A percentile compares a stretch with the other conserved stretches of the same genome.
Conservation (phyloP, 2,888 invertebrate species). For the Philaethria dido region DNA sequence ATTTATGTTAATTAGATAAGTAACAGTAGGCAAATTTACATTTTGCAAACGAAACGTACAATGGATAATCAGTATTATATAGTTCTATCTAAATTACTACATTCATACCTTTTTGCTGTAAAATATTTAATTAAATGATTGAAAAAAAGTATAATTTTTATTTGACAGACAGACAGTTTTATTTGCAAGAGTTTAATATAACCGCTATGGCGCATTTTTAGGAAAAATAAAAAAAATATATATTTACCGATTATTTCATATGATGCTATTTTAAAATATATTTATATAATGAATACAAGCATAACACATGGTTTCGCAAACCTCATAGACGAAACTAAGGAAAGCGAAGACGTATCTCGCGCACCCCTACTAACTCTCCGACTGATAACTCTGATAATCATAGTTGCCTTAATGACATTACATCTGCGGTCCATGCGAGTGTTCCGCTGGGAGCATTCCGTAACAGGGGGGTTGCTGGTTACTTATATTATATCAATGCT, state of each 20-base stretch:
- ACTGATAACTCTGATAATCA: slow-evolving; percentile 49
- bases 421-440: slow-evolving; percentile 62
- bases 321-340: not conserved
- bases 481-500: slow-evolving; percentile 55
- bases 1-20: not conserved
- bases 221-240: too few relatives aligned
- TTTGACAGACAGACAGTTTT: not conserved
- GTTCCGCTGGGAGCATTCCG: slow-evolving; percentile 68
- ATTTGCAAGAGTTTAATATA: not conserved
- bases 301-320: not conserved
- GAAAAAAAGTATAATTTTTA: not conserved
- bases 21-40: too few relatives aligned
- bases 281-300: slow-evolving; percentile 5
- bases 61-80: too few relatives aligned
- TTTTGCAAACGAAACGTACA: too few relatives aligned
- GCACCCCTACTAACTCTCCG: slow-evolving; percentile 51
- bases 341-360: slow-evolving; percentile 27
- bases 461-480: slow-evolving; percentile 65
- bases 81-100: too few relatives aligned
- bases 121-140: not conserved
- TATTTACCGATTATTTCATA: not conserved
- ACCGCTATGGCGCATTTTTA: too few relatives aligned
- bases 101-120: too few relatives aligned
- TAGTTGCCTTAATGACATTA: slow-evolving; percentile 55
- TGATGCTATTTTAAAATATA: not conserved